Base-by-base conservation (phyloP, 2,797 vertebrate species). In the Mallotus villosus region DNA sequence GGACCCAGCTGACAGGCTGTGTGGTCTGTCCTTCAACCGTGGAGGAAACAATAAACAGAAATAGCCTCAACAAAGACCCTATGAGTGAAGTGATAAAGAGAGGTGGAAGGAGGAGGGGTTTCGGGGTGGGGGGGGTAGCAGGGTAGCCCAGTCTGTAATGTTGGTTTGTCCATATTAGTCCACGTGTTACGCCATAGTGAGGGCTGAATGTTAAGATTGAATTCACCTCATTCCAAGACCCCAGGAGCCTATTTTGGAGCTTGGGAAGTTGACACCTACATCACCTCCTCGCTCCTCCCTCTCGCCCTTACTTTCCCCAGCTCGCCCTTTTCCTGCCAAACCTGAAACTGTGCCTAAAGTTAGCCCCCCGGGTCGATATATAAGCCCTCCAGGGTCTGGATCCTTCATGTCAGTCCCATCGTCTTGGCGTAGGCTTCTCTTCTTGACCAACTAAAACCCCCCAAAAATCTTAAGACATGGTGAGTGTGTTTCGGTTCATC, bases 311-410 rank as follows among this genome's bases (percentile, higher is more conserved):
- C 88, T 88, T 87, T 87, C 83, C 82, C 71, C 73, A 77, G 80
- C 65, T 83, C 82, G 88, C 86, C 83, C 73, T 88, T 92, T 92
- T 82, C 85, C 94, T 91, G 91, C 95, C 93, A 93, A 94, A 94
- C 91, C 91, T 94, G 92, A 93, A 87, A 90, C 78, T 79, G 90
- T 67, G 85, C 89, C 95, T 97, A 97, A 92, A 95, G 94, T 96
- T 97, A 97, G 94, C 86, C 85, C 80, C 75, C 34, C 58, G 72
- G 78, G 74, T 81, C 84, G 84, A 91, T 97, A 97, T 97, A 96
- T 94, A 97, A 97, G 89, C 70, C 81, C 91, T 87, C 86, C 79
- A 72, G 90, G 81, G 85, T 72, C 68, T 84, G 51, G 55, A 72
- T 73, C 70, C 76, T 82, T 81, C 87, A 93, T 92, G 94, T 92